Percentiles rank a stretch among this genome's conserved stretches.
Evolutionary conservation across 1,140 invertebrate genomes (phyloP).

Genomic region (Sinonovacula constricta): DNA sequence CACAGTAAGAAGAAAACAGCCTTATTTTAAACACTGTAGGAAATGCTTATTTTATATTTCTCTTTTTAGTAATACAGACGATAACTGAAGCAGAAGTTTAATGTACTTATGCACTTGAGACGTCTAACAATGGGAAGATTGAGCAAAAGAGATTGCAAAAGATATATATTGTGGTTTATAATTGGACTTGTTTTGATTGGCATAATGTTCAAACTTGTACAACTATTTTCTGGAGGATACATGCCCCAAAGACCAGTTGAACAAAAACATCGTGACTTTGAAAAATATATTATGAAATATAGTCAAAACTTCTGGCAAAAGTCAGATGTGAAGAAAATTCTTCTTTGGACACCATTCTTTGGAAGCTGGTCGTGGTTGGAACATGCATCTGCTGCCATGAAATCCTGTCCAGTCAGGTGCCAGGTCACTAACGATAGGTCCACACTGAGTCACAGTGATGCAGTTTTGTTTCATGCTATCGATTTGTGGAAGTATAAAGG

Average conservation of each 20-base stretch:
- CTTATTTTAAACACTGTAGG: no score
- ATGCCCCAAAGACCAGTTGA: conserved; percentile 24
- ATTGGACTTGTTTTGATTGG: no score
- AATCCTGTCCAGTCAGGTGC: conserved; percentile 15
- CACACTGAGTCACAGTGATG: conserved; percentile 23
- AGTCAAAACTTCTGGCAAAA: conserved; percentile 23
- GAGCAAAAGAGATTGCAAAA: no score
- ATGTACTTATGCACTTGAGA: no score
- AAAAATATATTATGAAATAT: conserved; percentile 43
- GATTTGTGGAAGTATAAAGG: conserved; percentile 36
- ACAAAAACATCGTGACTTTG: conserved; percentile 26
- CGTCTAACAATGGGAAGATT: no score
- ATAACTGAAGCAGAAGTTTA: no score
- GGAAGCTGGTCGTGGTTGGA: conserved; percentile 26
- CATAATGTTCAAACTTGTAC: no score
- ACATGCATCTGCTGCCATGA: conserved; percentile 8
- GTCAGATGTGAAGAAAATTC: conserved; percentile 11
- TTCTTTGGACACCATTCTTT: conserved; percentile 47
- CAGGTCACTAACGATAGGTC: conserved; percentile 22
- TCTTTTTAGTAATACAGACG: no score
- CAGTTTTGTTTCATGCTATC: conserved; percentile 41
- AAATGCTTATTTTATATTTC: no score
- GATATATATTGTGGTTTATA: no score
- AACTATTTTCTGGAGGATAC: no score
- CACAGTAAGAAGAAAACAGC: no score